phyloP scores from a whole-genome alignment of 35 echinoderm and acorn worm species.

The Ptychodera flava region DNA sequence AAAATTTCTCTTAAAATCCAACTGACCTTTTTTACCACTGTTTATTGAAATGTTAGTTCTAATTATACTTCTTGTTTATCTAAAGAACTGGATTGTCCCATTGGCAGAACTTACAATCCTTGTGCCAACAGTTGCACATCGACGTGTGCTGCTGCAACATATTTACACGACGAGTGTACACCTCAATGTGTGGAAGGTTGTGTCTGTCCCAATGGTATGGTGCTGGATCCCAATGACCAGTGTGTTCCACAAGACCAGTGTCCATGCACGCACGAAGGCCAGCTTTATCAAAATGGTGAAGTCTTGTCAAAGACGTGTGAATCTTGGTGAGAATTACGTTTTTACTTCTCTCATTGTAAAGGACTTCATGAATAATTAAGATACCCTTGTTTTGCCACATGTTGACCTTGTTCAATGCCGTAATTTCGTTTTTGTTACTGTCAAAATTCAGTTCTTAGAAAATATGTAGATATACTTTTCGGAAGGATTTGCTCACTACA shows the following conservation, averaged over 20 bases:
- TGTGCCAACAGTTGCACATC: not conserved
- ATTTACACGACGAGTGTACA: conserved; percentile 8
- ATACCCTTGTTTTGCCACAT: not conserved
- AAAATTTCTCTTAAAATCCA: too few relatives aligned
- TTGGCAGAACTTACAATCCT: not conserved
- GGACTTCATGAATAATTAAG: too few relatives aligned
- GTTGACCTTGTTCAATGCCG: not conserved
- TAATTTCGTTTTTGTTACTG: too few relatives aligned
- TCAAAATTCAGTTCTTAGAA: too few relatives aligned
- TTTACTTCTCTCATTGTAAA: too few relatives aligned
- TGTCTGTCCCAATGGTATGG: conserved; percentile 41
- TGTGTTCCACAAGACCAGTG: conserved; percentile 40
- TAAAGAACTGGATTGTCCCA: not conserved
- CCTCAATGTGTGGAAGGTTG: conserved; percentile 74
- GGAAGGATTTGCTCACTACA: too few relatives aligned
- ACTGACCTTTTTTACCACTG: too few relatives aligned
- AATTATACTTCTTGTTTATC: too few relatives aligned
- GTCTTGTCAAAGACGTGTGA: conserved; percentile 38
- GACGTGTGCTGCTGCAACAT: not conserved
- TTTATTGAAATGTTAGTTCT: too few relatives aligned
- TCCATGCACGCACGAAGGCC: conserved; percentile 27
- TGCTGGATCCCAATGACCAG: conserved; percentile 20
- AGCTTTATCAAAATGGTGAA: conserved; percentile 12
- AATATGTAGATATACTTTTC: too few relatives aligned
- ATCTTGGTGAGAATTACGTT: conserved; percentile 39